These are phyloP conservation scores for Pelvicachromis taeniatus DNA, from an alignment of 2,113 vertebrate species.

Conservation along the genomic window DNA sequence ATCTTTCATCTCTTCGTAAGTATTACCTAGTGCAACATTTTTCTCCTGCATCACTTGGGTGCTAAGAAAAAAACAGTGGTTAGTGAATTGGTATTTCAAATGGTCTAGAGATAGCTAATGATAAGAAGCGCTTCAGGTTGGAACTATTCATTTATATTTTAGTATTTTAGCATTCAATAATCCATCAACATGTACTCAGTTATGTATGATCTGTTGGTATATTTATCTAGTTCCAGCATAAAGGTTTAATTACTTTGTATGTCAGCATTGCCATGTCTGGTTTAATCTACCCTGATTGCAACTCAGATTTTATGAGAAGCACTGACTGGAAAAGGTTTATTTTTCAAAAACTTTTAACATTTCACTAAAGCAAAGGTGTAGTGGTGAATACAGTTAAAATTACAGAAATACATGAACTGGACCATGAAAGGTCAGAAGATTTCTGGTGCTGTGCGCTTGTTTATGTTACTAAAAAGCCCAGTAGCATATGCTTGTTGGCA, in stretches of 20 bases:
- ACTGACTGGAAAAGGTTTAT: not conserved
- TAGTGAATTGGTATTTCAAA: not conserved
- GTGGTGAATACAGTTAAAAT: not conserved
- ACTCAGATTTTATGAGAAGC: not conserved
- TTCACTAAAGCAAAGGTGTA: not conserved
- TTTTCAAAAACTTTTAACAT: not conserved
- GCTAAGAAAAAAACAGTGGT: not conserved
- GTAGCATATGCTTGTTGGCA: not conserved
- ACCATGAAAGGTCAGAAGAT: not conserved
- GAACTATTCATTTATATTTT: not conserved
- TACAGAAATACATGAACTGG: not conserved
- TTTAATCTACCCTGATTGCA: not conserved
- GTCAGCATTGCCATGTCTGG: not conserved
- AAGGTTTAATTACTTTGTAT: not conserved
- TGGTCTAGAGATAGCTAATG: not conserved
- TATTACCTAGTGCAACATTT: slow-evolving; percentile 15
- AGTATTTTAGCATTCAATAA: not conserved
- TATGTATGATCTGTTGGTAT: not conserved
- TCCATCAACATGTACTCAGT: not conserved
- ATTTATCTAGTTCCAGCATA: not conserved
- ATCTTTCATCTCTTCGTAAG: slow-evolving; percentile 78
- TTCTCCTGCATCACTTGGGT: not conserved
- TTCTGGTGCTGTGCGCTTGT: too few species aligned
- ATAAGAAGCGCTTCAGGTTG: not conserved
- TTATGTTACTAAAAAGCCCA: not conserved